Percentiles rank a stretch among this genome's conserved stretches.
Conservation (phyloP, 1,140 invertebrate genomes). For the Drosophila sp. region DNA sequence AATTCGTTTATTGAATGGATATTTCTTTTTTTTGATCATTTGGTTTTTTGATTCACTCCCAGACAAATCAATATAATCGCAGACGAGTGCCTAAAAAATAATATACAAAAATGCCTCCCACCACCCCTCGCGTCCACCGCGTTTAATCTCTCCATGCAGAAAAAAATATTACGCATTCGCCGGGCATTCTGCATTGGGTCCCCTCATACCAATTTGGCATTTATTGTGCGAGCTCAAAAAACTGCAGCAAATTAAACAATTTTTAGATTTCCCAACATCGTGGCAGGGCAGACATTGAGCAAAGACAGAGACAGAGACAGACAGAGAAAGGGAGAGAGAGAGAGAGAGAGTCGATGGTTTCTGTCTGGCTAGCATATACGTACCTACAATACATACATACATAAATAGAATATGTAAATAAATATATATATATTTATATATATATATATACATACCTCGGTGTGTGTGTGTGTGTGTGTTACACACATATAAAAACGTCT, state of each 20-base stretch:
- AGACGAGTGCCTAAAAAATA: constrained; percentile 64
- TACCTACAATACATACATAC: background rate
- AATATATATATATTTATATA: constrained; percentile 31
- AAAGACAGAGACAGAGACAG: background rate
- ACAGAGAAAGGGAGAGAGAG: background rate
- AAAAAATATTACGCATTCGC: constrained; percentile 72
- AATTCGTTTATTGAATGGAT: too few species aligned
- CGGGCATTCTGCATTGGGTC: constrained; percentile 32
- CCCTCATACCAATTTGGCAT: background rate
- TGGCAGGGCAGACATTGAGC: background rate
- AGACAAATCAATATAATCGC: constrained; percentile 76
- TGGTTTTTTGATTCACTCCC: constrained; percentile 6
- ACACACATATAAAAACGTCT: constrained; percentile 61
- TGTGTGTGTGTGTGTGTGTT: background rate
- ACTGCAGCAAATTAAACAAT: constrained; percentile 76
- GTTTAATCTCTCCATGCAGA: constrained; percentile 28
- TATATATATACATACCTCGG: constrained; percentile 17
- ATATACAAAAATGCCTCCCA: constrained; percentile 31
- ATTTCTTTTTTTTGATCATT: background rate
- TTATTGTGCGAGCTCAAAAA: constrained; percentile 37
- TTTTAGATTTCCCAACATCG: constrained; percentile 66
- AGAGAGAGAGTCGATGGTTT: background rate
- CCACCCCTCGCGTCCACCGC: too few species aligned
- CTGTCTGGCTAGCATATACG: constrained; percentile 50
- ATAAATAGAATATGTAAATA: constrained; percentile 21